Conservation (phyloP, 2,888 invertebrate species). For the Pomacea canaliculata region DNA sequence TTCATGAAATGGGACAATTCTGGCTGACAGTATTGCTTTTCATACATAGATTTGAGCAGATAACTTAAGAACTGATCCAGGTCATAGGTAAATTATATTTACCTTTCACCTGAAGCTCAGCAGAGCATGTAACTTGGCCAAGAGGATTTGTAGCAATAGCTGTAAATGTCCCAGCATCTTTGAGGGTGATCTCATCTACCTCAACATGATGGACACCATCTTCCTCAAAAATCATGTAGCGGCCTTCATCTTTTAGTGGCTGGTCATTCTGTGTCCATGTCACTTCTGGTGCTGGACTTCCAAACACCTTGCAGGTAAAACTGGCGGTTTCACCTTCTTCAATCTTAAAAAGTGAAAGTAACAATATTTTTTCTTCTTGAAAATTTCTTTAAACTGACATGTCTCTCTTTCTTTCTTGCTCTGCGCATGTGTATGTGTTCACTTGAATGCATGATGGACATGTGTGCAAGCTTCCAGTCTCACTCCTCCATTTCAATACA, state of each 20-base stretch:
- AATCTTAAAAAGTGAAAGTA: slow-evolving; percentile 37
- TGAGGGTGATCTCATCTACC: slow-evolving; percentile 69
- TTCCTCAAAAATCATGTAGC: slow-evolving; percentile 55
- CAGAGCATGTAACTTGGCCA: slow-evolving; percentile 76
- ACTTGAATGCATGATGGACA: too few species aligned
- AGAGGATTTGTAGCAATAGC: slow-evolving; percentile 80
- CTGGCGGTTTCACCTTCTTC: slow-evolving; percentile 57
- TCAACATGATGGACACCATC: slow-evolving; percentile 55
- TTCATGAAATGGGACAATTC: too few species aligned
- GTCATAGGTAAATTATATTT: background rate
- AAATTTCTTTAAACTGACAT: background rate
- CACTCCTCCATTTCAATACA: too few species aligned
- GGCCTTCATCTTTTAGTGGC: slow-evolving; percentile 79
- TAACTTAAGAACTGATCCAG: too few species aligned
- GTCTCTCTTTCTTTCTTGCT: background rate
- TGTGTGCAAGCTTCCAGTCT: too few species aligned
- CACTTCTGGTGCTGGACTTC: slow-evolving; percentile 57
- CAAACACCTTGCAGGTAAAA: slow-evolving; percentile 59
- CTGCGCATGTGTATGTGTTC: background rate
- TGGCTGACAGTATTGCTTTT: too few species aligned
- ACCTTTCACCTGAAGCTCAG: slow-evolving; percentile 56
- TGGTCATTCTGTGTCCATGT: slow-evolving; percentile 57
- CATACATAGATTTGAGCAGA: too few species aligned
- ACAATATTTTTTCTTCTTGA: background rate
- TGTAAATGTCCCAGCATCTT: slow-evolving; percentile 83